Percentiles rank a stretch among this genome's conserved stretches.
Evolutionary conservation across 2,888 invertebrate species (phyloP).

Genomic region (Chrysina gloriosa): DNA sequence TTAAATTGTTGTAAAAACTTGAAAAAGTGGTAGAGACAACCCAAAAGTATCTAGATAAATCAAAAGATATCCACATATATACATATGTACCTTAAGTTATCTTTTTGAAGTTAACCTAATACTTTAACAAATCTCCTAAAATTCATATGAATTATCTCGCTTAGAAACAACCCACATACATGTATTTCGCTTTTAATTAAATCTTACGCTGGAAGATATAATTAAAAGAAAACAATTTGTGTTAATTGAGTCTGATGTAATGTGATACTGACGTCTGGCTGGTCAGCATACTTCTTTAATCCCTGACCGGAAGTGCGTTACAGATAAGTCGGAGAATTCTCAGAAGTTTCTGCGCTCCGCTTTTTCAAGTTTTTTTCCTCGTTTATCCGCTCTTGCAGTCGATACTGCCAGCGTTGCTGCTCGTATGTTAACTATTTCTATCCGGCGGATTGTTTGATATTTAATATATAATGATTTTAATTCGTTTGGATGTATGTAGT

Average conservation of each 20-base stretch:
- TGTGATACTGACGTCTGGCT: slow-evolving; percentile 41
- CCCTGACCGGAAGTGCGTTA: slow-evolving; percentile 53
- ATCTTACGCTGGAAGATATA: slow-evolving; percentile 3
- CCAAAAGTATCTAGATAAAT: no score
- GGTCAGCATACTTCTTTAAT: slow-evolving; percentile 51
- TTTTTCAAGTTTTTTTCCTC: slow-evolving; percentile 15
- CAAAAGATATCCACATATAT: no score
- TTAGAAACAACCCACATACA: background rate
- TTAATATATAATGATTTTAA: slow-evolving; percentile 21
- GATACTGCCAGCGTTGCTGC: background rate
- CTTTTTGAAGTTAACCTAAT: no score
- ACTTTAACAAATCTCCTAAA: no score
- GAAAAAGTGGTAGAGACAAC: no score
- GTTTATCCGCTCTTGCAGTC: slow-evolving; percentile 1
- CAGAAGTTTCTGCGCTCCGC: slow-evolving; percentile 37
- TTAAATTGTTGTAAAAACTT: no score
- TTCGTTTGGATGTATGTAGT: background rate
- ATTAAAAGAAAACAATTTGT: slow-evolving; percentile 39
- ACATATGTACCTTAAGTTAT: no score
- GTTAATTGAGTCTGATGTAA: slow-evolving; percentile 41
- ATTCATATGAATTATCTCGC: no score
- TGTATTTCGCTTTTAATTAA: slow-evolving; percentile 9
- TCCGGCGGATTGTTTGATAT: slow-evolving; percentile 28
- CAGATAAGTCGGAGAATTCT: slow-evolving; percentile 46
- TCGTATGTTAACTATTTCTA: background rate